Percentiles rank a stretch among this genome's conserved stretches.
Conservation (phyloP, 2,888 invertebrate genomes). For the Pollenia amentaria region DNA sequence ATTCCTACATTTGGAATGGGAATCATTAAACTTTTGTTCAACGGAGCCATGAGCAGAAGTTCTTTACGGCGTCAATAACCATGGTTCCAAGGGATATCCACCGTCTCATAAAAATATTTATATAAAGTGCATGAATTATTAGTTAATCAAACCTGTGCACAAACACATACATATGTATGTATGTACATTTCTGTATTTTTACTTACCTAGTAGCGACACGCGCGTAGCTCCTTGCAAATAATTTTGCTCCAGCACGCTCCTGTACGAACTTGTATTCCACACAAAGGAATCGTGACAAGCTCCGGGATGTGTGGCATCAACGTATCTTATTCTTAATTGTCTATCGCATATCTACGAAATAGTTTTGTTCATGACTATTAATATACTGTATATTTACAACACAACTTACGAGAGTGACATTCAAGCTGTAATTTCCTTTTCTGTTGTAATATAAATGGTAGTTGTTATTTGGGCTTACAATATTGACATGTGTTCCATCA, state of each 20-base stretch:
- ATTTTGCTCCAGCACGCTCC: not conserved
- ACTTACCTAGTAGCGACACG: slow-evolving; percentile 3
- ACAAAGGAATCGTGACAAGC: slow-evolving; percentile 33
- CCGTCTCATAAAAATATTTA: no score
- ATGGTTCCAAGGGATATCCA: no score
- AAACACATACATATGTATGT: no score
- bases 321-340: slow-evolving; percentile 16
- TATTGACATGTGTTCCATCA: slow-evolving; percentile 28
- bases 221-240: not conserved
- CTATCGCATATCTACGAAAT: slow-evolving; percentile 16
- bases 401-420: slow-evolving; percentile 4
- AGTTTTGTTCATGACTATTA: not conserved
- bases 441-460: not conserved
- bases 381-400: no score
- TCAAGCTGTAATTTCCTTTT: slow-evolving; percentile 14
- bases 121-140: not conserved
- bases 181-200: not conserved
- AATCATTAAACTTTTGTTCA: not conserved
- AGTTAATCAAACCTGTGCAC: no score
- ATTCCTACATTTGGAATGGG: not conserved
- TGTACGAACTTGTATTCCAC: slow-evolving; percentile 35
- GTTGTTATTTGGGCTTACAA: slow-evolving; percentile 7
- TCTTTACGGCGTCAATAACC: no score
- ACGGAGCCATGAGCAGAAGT: not conserved
- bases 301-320: slow-evolving; percentile 42